Evolutionary conservation across 2,888 invertebrate genomes (phyloP), one percentile per base, ranked within the genome.

Genomic region (Caenorhabditis sp.): DNA sequence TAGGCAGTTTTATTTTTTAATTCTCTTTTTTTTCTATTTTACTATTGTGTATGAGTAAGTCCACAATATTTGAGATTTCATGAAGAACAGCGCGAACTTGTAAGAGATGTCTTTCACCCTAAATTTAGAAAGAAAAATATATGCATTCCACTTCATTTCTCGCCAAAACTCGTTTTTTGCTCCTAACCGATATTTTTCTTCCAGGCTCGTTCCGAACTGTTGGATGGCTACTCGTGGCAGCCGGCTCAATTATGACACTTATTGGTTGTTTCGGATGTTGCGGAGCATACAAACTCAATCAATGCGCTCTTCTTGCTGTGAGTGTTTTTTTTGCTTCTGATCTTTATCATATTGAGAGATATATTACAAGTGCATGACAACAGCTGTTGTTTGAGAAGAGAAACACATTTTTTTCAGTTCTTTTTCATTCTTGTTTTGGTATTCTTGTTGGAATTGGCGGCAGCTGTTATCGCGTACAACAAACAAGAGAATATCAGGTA

Each of bases 211-310:
- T 79, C 70, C 77, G 79, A 86, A 91, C 92, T 57, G 92, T 92
- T 17, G 91, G 93, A 23, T 93, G 92, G 85, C 91, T 93, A 63
- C 90, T 94, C 72, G 90, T 94, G 71, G 91, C 91, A 27, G 91
- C 92, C 66, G 94, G 94, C 6, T 89, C 91, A 50, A 89, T 93
- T 61, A 92, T 94, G 88, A 91, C 93, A 70, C 88, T 93, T 53
- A 92, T 93, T 27, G 92, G 93, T 19, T 92, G 93, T 88, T 90
- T 94, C 57, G 94, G 94, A 65, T 94, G 94, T 87, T 93, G 93
- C 86, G 94, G 94, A 43, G 93, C 94, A 8, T 91, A 92, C 74
- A 91, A 91, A 82, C 93, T 93, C 88, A 93, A 92, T 23, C 92
- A 92, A 85, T 93, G 93, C 88, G 91, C 93, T 89, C 91, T 95